A percentile compares a stretch with the other conserved stretches of the same genome.
These are phyloP conservation scores for Oscheius sp. DNA, from an alignment of 2,888 invertebrate genomes.

Conservation along the genomic window DNA sequence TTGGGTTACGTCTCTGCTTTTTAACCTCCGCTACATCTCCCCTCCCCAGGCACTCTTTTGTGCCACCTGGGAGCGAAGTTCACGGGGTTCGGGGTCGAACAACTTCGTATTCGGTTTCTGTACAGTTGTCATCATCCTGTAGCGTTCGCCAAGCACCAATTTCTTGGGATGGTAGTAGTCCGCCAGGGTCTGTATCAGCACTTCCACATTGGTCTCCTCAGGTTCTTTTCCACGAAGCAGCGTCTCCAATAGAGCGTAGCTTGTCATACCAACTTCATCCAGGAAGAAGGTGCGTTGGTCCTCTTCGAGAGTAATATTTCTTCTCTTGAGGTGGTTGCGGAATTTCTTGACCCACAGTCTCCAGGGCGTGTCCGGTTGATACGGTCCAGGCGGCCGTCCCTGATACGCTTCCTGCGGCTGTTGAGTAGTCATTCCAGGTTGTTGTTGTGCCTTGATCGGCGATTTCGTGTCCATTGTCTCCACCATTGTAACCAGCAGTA, in stretches of 20 bases:
- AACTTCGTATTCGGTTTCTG: too few relatives aligned
- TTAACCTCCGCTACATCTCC: too few relatives aligned
- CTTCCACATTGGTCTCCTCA: not conserved
- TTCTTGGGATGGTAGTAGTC: not conserved
- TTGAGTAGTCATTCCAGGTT: not conserved
- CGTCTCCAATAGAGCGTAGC: constrained; percentile 14
- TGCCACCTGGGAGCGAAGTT: too few relatives aligned
- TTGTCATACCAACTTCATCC: constrained; percentile 14
- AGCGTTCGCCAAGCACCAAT: not conserved
- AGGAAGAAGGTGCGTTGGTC: not conserved
- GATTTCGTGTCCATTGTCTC: too few relatives aligned
- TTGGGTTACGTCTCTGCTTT: too few relatives aligned
- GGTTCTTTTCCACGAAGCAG: not conserved
- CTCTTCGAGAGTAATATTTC: not conserved
- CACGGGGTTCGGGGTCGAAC: too few relatives aligned
- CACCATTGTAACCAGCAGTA: too few relatives aligned
- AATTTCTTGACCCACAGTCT: not conserved
- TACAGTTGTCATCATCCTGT: not conserved
- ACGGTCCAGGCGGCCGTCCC: not conserved
- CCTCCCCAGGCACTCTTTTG: too few relatives aligned
- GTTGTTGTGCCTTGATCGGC: not conserved
- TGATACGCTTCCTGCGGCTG: not conserved
- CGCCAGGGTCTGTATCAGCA: not conserved
- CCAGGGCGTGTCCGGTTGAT: not conserved
- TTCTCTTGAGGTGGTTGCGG: not conserved